Base-by-base conservation (phyloP, 2,888 invertebrate species). In the Helleia helle region DNA sequence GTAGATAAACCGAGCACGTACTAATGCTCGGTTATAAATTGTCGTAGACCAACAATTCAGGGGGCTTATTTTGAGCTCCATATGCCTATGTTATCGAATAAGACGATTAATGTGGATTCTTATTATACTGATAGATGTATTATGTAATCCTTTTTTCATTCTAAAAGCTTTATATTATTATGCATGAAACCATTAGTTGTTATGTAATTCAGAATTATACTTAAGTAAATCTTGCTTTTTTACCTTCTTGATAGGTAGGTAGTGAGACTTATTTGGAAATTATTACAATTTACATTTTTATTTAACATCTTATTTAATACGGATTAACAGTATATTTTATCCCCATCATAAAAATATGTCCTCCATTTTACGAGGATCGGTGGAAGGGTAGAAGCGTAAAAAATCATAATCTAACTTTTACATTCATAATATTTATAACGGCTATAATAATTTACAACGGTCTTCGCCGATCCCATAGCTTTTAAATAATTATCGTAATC, bases 21-120 rank as follows among this genome's bases (percentile, higher is more conserved):
- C 43, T 48, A 46, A 42, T 46, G 37, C 41, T 39, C 36, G 41
- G 42, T 41, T 38, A 46, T 41, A 44, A 44, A 42, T 47, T 41
- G 38, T 37, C 28, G 29, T 36, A 26, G 30, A 44, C 36, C 36
- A 31, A 36, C 11, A 25, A 37, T 40, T 42, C 42, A 40, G 42
- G 37, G 29, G 42, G 26, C 26, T 26, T 26, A 26, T 22, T 22
- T 22, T 22, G 22, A 22, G 22, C 22, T 22, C 22, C 8, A 22
- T 22, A 8, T 2, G 15, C 15, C 15, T 3, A 8, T 9, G 9
- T 25, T 9, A 26, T 18, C 18, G 18, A 18, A 18, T 18, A 4
- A 18, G 4, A 6, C 18, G 18, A 18, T 18, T 18, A 18, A 18
- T 18, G 18, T 18, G 18, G 6, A 6, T 3, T 18, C 18, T 18